A percentile compares a stretch with the other conserved stretches of the same genome.
Conservation (phyloP, 2,113 vertebrate genomes). For the Microcebus tavaratra region DNA sequence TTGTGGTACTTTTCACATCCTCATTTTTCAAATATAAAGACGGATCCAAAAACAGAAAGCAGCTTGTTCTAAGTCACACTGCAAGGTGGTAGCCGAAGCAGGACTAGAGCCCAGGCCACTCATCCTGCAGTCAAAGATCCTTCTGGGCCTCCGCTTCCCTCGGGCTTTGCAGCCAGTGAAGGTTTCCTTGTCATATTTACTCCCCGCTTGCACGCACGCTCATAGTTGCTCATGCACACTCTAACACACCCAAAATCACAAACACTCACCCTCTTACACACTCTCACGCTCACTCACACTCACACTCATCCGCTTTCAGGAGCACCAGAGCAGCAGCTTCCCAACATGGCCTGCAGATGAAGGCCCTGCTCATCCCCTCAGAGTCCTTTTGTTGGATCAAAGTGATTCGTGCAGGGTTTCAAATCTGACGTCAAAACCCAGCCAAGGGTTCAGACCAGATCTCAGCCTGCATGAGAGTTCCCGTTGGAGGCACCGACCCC, state of each 20-base stretch:
- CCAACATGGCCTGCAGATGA: not conserved
- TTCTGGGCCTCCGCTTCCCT: not conserved
- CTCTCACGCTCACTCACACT: not conserved
- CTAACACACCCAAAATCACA: not conserved
- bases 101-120: not conserved
- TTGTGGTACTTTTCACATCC: not conserved
- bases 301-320: not conserved
- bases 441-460: not conserved
- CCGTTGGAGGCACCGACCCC: not conserved
- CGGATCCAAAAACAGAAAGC: not conserved
- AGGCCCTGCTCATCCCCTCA: too few species aligned
- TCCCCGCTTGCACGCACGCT: not conserved
- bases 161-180: not conserved
- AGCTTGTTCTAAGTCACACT: not conserved
- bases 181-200: not conserved
- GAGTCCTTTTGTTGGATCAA: too few species aligned
- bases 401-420: not conserved
- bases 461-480: too few species aligned
- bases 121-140: not conserved
- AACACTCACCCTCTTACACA: not conserved
- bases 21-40: not conserved
- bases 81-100: not conserved
- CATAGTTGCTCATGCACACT: not conserved
- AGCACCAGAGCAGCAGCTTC: not conserved
- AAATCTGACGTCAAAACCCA: not conserved